Base-by-base conservation (phyloP, 2,888 invertebrate genomes). In the Bombylius major region DNA sequence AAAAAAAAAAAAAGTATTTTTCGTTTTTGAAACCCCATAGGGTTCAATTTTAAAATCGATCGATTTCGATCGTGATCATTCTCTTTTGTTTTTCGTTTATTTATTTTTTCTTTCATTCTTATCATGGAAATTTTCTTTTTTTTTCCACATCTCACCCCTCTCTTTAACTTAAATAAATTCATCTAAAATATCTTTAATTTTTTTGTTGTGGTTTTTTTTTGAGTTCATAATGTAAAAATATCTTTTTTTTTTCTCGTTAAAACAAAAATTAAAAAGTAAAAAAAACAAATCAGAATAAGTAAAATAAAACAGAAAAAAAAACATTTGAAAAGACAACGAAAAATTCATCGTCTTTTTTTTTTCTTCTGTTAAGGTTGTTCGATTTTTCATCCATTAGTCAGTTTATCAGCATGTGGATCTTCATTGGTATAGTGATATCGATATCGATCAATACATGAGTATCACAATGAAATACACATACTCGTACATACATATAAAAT, bases 21-120 rank as follows among this genome's bases (percentile, higher is more conserved):
- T 23, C 23, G 23, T 53, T 58, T 55, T 56, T 47, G 55, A 54
- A 56, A 53, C 59, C 59, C 59, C 59, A 59, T 59, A 59, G 59
- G 59, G 59, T 59, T 59, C 57, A 57, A 59, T 59, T 54, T 54
- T 50, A 50, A 50, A 54, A 54, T 58, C 58, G 53, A 58, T 58
- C 58, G 58, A 56, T 53, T 56, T 53, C 48, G 52, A 56, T 56
- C 52, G 51, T 55, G 58, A 55, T 58, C 42, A 51, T 55, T 39
- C 57, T 55, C 47, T 50, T 58, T 39, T 48, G 48, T 47, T 42
- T 53, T 49, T 45, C 47, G 54, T 58, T 54, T 56, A 52, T 56
- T 58, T 56, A 53, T 54, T 56, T 54, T 54, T 58, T 56, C 52
- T 58, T 48, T 47, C 48, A 47, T 56, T 56, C 51, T 58, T 50